Evolutionary conservation across 2,888 invertebrate genomes (phyloP), one percentile per base, ranked within the genome.

Genomic region (Linnaemya vulpina): DNA sequence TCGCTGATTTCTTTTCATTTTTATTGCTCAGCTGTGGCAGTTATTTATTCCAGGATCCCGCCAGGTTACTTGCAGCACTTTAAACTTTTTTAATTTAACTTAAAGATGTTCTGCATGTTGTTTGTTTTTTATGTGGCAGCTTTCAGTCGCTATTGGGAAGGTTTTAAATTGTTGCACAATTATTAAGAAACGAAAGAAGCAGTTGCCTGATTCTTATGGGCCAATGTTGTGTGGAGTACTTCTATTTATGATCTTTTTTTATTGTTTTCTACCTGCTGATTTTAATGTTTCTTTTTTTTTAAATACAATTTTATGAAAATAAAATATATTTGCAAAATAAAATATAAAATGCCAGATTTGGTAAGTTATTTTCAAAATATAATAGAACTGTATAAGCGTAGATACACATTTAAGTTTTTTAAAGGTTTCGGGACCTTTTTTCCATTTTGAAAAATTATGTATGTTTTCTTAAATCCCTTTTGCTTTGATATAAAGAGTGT

Each of bases 21-120:
- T 78, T 62, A 62, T 62, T 62, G 25, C 70, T 40, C 30, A 40
- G 25, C 49, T 58, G 51, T 68, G 35, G 20, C 63, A 68, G 49
- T 38, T 38, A 53, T 17, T 35, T 38, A 30, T 43, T 35, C 9
- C 5, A 1, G 8, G 25, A 40, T 40, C 43, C 55, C 20, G 15
- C 22, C 71, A 73, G 73, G 25, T 60, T 51, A 58, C 49, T 73
- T 65, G 35, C 58, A 71, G 76, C 58, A 82, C 53, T 82, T 76
- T 55, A 82, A 82, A 76, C 63, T 82, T 82, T 82, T 82, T 82
- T 76, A 82, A 82, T 82, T 76, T 65, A 30, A 11, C 70, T 82
- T 82, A 71, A 82, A 65, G 82, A 71, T 82, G 68, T 63, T 38
- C n/a, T 67, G 9, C 5, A 30, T 30, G n/a, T 25, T 30, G n/a